These are phyloP conservation scores for Hirtodrosophila histrioides DNA, from an alignment of 2,888 invertebrate species.

Conservation along the genomic window DNA sequence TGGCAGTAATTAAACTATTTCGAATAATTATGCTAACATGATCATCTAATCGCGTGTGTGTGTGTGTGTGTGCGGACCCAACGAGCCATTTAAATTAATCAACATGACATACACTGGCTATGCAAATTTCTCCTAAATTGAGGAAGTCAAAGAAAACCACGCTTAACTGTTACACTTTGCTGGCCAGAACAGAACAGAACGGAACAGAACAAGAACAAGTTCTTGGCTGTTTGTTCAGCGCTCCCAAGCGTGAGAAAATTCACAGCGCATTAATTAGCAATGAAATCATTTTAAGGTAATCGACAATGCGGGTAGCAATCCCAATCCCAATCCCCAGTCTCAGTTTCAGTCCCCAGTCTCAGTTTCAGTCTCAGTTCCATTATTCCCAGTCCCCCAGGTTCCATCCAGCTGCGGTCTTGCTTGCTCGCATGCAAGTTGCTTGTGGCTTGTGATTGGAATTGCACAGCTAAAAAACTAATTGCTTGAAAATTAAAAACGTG, in stretches of 20 bases:
- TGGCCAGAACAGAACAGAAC: slow-evolving; percentile 23
- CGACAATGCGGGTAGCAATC: slow-evolving; percentile 50
- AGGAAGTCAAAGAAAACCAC: slow-evolving; percentile 52
- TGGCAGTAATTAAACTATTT: slow-evolving; percentile 21
- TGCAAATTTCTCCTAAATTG: slow-evolving; percentile 59
- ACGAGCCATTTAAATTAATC: slow-evolving; percentile 61
- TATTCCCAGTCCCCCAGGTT: background rate
- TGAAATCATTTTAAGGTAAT: slow-evolving; percentile 64
- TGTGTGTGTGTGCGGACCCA: slow-evolving; percentile 21
- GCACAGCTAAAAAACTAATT: slow-evolving; percentile 50
- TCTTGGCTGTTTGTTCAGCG: slow-evolving; percentile 12
- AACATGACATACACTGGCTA: slow-evolving; percentile 48
- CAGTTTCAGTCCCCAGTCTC: too few relatives aligned
- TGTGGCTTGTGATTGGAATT: slow-evolving; percentile 34
- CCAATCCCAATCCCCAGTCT: background rate
- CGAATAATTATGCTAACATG: slow-evolving; percentile 30
- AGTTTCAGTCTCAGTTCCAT: too few relatives aligned
- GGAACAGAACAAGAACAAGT: slow-evolving; percentile 37
- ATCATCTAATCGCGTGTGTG: slow-evolving; percentile 30
- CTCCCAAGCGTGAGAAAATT: slow-evolving; percentile 69
- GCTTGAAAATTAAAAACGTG: slow-evolving; percentile 63
- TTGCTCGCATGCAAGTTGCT: slow-evolving; percentile 36
- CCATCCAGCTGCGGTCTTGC: background rate
- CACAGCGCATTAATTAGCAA: slow-evolving; percentile 71
- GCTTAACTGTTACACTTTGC: slow-evolving; percentile 56